Percentiles rank a stretch among this genome's conserved stretches.
These are phyloP conservation scores for Micrasema longulum DNA, from an alignment of 1,140 invertebrate species.

Conservation along the genomic window DNA sequence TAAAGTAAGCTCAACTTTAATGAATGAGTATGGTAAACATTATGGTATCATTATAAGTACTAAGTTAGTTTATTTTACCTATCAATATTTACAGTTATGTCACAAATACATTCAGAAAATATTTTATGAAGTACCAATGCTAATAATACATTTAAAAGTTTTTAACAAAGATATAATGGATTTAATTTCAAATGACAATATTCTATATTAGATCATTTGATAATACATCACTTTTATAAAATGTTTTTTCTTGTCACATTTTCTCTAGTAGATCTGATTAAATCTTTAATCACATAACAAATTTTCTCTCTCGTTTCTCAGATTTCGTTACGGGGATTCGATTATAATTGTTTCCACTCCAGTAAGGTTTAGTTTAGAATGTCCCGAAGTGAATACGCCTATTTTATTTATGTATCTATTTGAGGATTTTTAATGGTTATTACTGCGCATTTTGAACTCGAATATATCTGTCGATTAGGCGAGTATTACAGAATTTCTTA, in stretches of 20 bases:
- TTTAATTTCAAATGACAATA: conserved; percentile 51
- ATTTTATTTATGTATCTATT: too few relatives aligned
- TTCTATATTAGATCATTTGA: conserved; percentile 49
- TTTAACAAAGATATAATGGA: conserved; percentile 53
- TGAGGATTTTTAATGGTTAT: conserved; percentile 27
- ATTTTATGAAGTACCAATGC: conserved; percentile 42
- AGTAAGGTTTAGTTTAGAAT: not conserved
- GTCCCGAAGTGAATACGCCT: not conserved
- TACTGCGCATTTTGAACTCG: conserved; percentile 44
- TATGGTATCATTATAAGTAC: not conserved
- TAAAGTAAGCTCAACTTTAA: conserved; percentile 30
- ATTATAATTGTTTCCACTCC: conserved; percentile 9
- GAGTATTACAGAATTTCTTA: conserved; percentile 13
- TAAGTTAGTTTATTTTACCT: conserved; percentile 27
- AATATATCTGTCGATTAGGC: conserved; percentile 12
- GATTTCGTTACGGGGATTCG: conserved; percentile 29
- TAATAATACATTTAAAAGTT: conserved; percentile 51
- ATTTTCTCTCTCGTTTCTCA: conserved; percentile 17
- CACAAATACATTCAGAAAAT: conserved; percentile 41
- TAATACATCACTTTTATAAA: conserved; percentile 52
- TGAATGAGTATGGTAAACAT: conserved; percentile 1
- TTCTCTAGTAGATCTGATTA: conserved; percentile 22
- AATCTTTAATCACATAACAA: conserved; percentile 17
- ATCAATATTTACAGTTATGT: conserved; percentile 33
- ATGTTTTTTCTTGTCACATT: conserved; percentile 43